Base-by-base conservation (phyloP, 1,140 invertebrate genomes). In the Rhopalosiphum maidis region DNA sequence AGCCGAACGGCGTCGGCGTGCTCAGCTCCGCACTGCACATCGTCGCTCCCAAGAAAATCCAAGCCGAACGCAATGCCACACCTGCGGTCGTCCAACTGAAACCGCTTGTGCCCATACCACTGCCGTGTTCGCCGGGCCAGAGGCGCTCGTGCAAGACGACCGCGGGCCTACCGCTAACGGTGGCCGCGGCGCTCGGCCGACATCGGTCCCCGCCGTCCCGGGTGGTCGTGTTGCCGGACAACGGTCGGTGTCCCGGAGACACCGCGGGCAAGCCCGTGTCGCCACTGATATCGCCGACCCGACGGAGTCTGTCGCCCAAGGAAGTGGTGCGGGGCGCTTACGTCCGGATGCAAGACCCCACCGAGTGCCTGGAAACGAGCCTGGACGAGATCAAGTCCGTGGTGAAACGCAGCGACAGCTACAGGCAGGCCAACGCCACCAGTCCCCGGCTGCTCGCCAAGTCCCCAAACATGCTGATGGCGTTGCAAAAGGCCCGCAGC, bases 371-470 rank as follows among this genome's bases (percentile, higher is more conserved):
- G 30, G 93, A 94, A 41, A 94, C 93, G 25, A 88, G 93, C 48
- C 55, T 90, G 30, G 94, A 94, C 48, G 94, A 94, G 18, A 51
- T 83, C 22, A 95, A 95, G 92, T 95, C 95, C 77, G 95, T 95
- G 93, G 93, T 98, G 48, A 98, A 98, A 95, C 96, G 98, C 86
- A 98, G 97, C 95, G 97, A 98, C 95, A 98, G 97, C 95, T 98
- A 98, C 95, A 96, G 97, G 94, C 96, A 98, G 95, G 98, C 98
- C 2, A 98, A 98, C 95, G 93, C 94, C 77, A 90, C 94, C 60
- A 94, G 91, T 54, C 91, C 91, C 2, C 46, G 91, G 48, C 25
- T 85, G 82, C 9, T 7, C 23, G 5, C 48, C 77, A 93, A 93
- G 82, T 94, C 94, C 48, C 94, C 95, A 2, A 95, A 94, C 77